Percentiles rank a stretch among this genome's conserved stretches.
These are phyloP conservation scores for Phengaris alcon DNA, from an alignment of 2,888 invertebrate species.

Conservation along the genomic window DNA sequence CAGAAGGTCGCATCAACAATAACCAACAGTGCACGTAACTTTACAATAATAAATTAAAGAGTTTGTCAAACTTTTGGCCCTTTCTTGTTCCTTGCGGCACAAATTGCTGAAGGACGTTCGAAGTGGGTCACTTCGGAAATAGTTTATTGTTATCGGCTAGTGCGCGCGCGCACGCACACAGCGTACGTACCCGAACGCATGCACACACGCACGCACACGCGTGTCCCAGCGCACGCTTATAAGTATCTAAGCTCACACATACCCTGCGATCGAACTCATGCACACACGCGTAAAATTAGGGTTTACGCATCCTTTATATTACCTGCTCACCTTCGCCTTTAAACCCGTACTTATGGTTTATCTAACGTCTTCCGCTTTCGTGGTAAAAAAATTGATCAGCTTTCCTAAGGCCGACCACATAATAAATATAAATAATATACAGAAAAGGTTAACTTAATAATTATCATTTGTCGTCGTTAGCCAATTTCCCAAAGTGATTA, in stretches of 20 bases:
- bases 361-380: constrained; percentile 69
- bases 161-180: constrained; percentile 61
- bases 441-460: constrained; percentile 11
- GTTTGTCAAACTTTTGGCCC: constrained; percentile 67
- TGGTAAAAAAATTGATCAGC: constrained; percentile 53
- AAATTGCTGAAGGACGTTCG: constrained; percentile 77
- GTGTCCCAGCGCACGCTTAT: constrained; percentile 26
- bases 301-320: constrained; percentile 65
- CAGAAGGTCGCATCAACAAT: constrained; percentile 43
- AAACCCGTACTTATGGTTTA: constrained; percentile 49
- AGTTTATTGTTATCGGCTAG: constrained; percentile 79
- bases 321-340: constrained; percentile 66
- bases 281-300: constrained; percentile 51
- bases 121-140: constrained; percentile 80
- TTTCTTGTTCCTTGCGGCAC: constrained; percentile 78
- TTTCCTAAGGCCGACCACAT: constrained; percentile 69
- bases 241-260: constrained; percentile 49
- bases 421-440: constrained; percentile 51
- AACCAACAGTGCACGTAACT: constrained; percentile 53
- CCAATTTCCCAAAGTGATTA: not conserved
- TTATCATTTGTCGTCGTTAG: not conserved
- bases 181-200: constrained; percentile 55
- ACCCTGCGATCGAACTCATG: constrained; percentile 41
- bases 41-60: constrained; percentile 57
- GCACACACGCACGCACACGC: constrained; percentile 54